phyloP scores from a whole-genome alignment of 2,888 invertebrate genomes.

The Himalopsyche kuldschensis region DNA sequence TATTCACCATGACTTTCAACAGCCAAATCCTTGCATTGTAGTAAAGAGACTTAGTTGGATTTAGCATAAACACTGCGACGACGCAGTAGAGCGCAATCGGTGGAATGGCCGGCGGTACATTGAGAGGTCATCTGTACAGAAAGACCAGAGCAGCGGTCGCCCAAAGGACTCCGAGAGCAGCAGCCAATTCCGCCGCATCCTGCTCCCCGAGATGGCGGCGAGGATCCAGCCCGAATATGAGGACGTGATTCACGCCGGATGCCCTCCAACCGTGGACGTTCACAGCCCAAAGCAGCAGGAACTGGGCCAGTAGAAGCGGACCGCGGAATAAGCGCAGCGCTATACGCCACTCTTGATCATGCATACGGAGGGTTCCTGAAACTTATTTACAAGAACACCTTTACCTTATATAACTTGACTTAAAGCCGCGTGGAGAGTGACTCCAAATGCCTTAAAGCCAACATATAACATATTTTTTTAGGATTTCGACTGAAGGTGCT shows the following conservation, averaged over 20 bases:
- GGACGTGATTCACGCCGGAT: conserved; percentile 80
- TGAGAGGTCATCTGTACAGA: conserved; percentile 63
- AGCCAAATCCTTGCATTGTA: conserved; percentile 80
- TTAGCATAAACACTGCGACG: conserved; percentile 71
- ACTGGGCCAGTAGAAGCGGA: conserved; percentile 74
- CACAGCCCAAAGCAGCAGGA: conserved; percentile 75
- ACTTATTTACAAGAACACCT: not conserved
- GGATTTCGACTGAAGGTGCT: too few relatives aligned
- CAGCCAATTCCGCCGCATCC: conserved; percentile 75
- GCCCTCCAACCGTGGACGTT: conserved; percentile 83
- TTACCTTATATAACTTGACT: too few relatives aligned
- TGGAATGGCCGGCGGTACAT: conserved; percentile 75
- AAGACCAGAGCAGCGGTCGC: conserved; percentile 68
- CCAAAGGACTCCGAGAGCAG: conserved; percentile 78
- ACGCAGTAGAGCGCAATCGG: conserved; percentile 71
- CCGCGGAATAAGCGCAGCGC: conserved; percentile 73
- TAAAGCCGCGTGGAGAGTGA: too few relatives aligned
- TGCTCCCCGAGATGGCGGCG: conserved; percentile 76
- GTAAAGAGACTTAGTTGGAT: conserved; percentile 75
- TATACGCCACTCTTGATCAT: conserved; percentile 9
- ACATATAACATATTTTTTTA: too few relatives aligned
- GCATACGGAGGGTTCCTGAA: not conserved
- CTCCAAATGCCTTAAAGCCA: too few relatives aligned
- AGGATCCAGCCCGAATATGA: conserved; percentile 82
- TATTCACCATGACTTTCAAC: conserved; percentile 61